These are phyloP conservation scores for Thymelicus sylvestris DNA, from an alignment of 2,888 invertebrate species.

Conservation along the genomic window DNA sequence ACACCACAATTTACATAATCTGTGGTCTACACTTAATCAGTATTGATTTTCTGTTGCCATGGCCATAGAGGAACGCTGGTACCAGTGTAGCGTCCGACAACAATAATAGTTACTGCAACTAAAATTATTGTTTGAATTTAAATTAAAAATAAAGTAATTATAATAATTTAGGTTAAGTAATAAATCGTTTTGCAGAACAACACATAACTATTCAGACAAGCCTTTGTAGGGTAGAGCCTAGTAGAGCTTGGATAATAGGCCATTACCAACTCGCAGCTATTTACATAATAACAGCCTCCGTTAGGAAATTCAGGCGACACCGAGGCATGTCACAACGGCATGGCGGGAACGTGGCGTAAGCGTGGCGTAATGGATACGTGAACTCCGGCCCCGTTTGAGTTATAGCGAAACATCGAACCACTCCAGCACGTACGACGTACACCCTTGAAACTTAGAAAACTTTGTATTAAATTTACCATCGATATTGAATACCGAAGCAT, in stretches of 20 bases:
- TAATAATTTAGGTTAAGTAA: background rate
- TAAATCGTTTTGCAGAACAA: slow-evolving; percentile 3
- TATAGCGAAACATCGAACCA: background rate
- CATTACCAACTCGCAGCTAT: slow-evolving; percentile 40
- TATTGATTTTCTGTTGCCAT: too few species aligned
- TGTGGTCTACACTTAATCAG: too few species aligned
- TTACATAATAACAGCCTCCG: slow-evolving; percentile 42
- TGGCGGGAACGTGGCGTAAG: slow-evolving; percentile 22
- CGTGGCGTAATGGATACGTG: slow-evolving; percentile 23
- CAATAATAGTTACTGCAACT: too few species aligned
- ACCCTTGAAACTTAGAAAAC: slow-evolving; percentile 14
- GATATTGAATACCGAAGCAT: background rate
- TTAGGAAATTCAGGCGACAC: slow-evolving; percentile 38
- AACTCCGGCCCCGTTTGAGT: background rate
- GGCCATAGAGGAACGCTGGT: too few species aligned
- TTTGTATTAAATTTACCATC: slow-evolving; percentile 15
- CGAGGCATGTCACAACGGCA: slow-evolving; percentile 38
- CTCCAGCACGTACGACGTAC: background rate
- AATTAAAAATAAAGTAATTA: too few species aligned
- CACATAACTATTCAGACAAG: slow-evolving; percentile 7
- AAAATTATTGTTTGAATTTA: too few species aligned
- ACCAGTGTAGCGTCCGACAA: too few species aligned
- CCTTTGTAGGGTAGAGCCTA: slow-evolving; percentile 29
- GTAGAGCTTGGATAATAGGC: slow-evolving; percentile 36
- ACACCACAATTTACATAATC: too few species aligned